These are phyloP conservation scores for Cercopithecus mitis DNA, from an alignment of 2,797 vertebrate species.

Conservation along the genomic window DNA sequence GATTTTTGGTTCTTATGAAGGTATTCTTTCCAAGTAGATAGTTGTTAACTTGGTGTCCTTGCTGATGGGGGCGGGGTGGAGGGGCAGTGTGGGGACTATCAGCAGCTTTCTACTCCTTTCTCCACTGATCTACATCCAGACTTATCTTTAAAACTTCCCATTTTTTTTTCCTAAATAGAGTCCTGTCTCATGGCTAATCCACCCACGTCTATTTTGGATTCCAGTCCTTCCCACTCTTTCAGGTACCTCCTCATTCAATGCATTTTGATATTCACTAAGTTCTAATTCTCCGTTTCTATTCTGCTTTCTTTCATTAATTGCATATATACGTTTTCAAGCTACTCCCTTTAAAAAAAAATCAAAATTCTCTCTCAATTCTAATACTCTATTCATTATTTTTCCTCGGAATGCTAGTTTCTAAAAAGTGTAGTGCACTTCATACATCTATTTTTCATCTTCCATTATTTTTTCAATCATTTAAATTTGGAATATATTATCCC, in stretches of 20 bases:
- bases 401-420: not conserved
- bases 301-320: not conserved
- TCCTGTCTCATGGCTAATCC: not conserved
- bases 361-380: not conserved
- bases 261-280: constrained; percentile 29
- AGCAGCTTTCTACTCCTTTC: not conserved
- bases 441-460: not conserved
- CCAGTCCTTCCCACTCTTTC: not conserved
- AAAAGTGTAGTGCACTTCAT: not conserved
- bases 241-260: not conserved
- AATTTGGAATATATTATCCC: not conserved
- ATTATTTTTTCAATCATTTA: not conserved
- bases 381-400: not conserved
- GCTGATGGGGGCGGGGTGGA: too few species aligned
- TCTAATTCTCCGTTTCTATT: not conserved
- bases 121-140: not conserved
- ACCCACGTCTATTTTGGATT: not conserved
- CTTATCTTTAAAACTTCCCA: not conserved
- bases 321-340: not conserved
- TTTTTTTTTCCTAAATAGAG: constrained; percentile 8
- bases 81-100: too few species aligned
- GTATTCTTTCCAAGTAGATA: too few species aligned
- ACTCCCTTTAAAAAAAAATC: not conserved
- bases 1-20: too few species aligned
- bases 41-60: too few species aligned